Evolutionary conservation across 2,113 vertebrate genomes (phyloP), one percentile per base, ranked within the genome.

Genomic region (Lepisosteus oculatus): DNA sequence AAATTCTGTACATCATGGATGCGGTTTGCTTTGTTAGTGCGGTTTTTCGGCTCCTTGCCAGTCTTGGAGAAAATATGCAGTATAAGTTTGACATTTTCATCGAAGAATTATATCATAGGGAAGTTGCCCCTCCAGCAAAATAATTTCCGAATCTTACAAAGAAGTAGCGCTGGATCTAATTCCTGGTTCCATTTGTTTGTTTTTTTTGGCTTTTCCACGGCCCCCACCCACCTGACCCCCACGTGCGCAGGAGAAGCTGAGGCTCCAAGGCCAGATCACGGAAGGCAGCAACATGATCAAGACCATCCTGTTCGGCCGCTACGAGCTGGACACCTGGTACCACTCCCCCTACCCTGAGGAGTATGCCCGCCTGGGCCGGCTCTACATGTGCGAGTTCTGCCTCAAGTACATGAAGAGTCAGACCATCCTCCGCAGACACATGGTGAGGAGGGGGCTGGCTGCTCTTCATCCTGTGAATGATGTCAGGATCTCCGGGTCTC

Each of bases 361-460:
- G 76, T 99, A 99, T 0, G 97, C 97, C 0, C 93, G 97, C 0
- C 88, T 99, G 54, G 97, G 97, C 0, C 95, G 97, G 17, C 95
- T 99, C 67, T 99, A 98, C 72, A 96, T 99, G 90, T 99, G 97
- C 3, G 97, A 99, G 79, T 99, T 99, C 89, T 99, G 97, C 75
- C 93, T 99, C 73, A 99, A 99, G 67, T 99, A 99, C 69, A 99
- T 99, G 97, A 99, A 99, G 89, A 99, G 97, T 82, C 97, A 99
- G 80, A 99, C 97, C 2, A 99, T 99, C 72, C 94, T 99, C 45
- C 93, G 96, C 41, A 86, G 96, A 55, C 97, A 99, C 87, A 99
- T 98, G 97, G 97, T 98, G 77, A 87, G 92, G 65, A 44, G 13
- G 9, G 17, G 1, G 17, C 17, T 1, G 17, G 17, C 17, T 29